Evolutionary conservation across 2,888 invertebrate species (phyloP), one percentile per base, ranked within the genome.

Genomic region (Drosophila macrospina): DNA sequence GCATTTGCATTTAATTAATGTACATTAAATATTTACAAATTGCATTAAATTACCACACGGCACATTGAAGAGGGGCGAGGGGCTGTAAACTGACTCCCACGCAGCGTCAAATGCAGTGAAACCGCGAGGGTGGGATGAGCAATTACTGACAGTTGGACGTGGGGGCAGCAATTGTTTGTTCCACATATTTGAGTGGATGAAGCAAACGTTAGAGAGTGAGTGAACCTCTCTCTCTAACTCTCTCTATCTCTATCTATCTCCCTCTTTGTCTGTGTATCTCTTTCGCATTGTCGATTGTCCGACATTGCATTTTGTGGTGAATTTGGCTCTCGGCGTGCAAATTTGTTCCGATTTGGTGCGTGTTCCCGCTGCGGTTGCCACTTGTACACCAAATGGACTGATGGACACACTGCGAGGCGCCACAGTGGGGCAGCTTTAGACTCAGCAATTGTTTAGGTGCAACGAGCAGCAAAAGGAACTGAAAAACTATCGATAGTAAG

Each of bases 1-100:
- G 52, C 83, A 82, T 86, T 81, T 77, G 84, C 83, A 86, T 84
- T 79, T 81, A 81, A 84, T 84, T 86, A 84, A 84, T 86, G 86
- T 70, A 70, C 84, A 77, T 83, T 79, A 83, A 83, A 83, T 83
- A 83, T 83, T 83, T 83, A 83, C 86, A 79, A 85, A 78, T 85
- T 83, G 82, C 67, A 85, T 80, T 82, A 69, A 78, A 85, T 80
- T 78, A 73, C 69, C 72, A 41, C 67, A 64, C 69, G 69, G 41
- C 67, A 64, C 32, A 26, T 5, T 2, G 28, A n/a, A 11, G n/a
- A 37, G 5, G 8, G 20, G 6, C 5, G 24, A n/a, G n/a, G 26
- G 26, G 4, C 26, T n/a, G n/a, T n/a, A n/a, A 26, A 44, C 36
- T 13, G 36, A 48, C 68, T 16, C 61, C 37, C 51, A 45, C 69